Conservation (phyloP, 2,113 vertebrate species). For the Suricata suricatta region DNA sequence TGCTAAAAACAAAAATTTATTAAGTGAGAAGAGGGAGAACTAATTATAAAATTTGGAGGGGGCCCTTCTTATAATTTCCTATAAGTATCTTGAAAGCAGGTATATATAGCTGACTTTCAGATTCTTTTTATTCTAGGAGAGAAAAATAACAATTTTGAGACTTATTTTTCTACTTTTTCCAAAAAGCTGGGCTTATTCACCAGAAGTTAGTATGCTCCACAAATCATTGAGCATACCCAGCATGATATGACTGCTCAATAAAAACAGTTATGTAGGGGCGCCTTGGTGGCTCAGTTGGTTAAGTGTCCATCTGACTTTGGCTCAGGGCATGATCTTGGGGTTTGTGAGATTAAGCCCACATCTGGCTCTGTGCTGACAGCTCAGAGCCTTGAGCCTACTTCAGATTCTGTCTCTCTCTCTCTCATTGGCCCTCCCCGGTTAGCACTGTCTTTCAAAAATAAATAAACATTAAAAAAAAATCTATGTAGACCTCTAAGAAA, state of each 20-base stretch:
- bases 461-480: no score
- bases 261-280: not conserved
- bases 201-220: not conserved
- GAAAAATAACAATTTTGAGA: not conserved
- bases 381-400: no score
- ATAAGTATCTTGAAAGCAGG: slow-evolving; percentile 13
- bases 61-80: not conserved
- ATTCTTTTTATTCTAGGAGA: not conserved
- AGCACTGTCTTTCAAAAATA: no score
- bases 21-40: not conserved
- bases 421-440: no score
- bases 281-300: no score
- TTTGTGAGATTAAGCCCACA: no score
- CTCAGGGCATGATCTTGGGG: no score
- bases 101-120: not conserved
- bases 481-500: not conserved
- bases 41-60: not conserved
- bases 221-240: slow-evolving; percentile 24
- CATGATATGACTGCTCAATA: not conserved
- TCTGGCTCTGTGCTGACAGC: no score
- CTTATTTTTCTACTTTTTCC: not conserved
- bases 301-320: no score
- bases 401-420: no score
- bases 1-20: not conserved
- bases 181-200: not conserved